Evolutionary conservation across 2,888 invertebrate genomes (phyloP).

Genomic region (Tetrapedia diversipes): DNA sequence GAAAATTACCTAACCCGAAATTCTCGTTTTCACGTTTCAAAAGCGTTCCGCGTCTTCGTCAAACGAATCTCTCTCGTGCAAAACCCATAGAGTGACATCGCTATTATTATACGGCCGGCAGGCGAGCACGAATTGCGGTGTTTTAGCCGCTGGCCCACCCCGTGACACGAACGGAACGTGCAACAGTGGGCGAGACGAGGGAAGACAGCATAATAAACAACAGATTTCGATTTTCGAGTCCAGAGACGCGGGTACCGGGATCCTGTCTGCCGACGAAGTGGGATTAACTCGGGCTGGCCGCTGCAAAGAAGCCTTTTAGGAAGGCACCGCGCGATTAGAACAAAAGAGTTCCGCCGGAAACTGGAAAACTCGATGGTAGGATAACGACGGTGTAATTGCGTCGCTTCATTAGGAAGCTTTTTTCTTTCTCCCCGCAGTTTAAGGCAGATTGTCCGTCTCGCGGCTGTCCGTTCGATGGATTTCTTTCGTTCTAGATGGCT

Average conservation of each 20-base stretch:
- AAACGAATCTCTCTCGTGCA: conserved; percentile 3
- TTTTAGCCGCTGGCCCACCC: conserved; percentile 1
- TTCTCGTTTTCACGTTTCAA: not conserved
- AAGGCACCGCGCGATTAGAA: conserved; percentile 19
- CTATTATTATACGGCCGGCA: conserved; percentile 21
- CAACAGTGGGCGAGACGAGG: not conserved
- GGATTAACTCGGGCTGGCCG: conserved; percentile 21
- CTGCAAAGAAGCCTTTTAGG: conserved; percentile 28
- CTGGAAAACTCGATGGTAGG: conserved; percentile 23
- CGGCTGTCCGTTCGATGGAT: not conserved
- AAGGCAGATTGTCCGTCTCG: not conserved
- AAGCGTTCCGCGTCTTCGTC: conserved; percentile 6
- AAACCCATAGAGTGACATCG: conserved; percentile 19
- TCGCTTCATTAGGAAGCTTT: conserved; percentile 8
- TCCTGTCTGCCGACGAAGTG: conserved; percentile 3
- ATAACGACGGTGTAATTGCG: conserved; percentile 29
- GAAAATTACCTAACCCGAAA: not conserved
- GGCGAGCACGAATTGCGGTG: conserved; percentile 17
- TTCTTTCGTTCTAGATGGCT: not conserved
- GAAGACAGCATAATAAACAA: conserved; percentile 40
- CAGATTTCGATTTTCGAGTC: conserved; percentile 27
- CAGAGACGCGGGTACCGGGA: conserved; percentile 3
- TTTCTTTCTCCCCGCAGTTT: not conserved
- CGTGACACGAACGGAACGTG: not conserved
- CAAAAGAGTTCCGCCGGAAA: conserved; percentile 36